Conservation (phyloP, 2,888 invertebrate genomes). For the Tetragonula carbonaria region DNA sequence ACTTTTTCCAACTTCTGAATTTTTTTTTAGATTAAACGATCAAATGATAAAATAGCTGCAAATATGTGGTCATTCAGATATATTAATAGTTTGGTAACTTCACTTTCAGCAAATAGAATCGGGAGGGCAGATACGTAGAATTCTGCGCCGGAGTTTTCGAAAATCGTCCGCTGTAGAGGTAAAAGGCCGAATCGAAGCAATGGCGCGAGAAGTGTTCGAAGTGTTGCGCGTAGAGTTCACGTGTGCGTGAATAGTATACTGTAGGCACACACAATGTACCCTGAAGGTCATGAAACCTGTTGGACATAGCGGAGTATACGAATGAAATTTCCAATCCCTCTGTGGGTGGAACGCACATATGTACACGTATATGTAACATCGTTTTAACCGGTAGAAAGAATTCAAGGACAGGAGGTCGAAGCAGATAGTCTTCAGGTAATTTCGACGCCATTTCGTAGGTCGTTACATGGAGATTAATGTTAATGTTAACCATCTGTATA, state of each 20-base stretch:
- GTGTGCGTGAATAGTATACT: neutral
- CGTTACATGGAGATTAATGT: neutral
- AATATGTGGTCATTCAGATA: too few relatives aligned
- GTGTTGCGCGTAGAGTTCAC: neutral
- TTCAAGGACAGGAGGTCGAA: slow-evolving; percentile 26
- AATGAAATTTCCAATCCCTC: slow-evolving; percentile 33
- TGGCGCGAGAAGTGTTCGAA: neutral
- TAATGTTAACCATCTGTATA: neutral
- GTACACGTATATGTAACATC: neutral
- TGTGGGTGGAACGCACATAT: neutral
- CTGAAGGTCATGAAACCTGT: slow-evolving; percentile 45
- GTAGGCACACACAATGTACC: neutral
- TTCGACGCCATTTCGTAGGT: neutral
- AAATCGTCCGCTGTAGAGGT: neutral
- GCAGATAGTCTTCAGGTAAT: neutral
- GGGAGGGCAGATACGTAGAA: neutral
- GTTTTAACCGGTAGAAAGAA: neutral
- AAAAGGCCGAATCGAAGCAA: neutral
- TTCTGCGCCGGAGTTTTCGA: neutral
- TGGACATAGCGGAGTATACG: slow-evolving; percentile 1
- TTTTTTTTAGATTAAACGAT: neutral
- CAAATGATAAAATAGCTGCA: neutral
- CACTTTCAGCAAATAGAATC: neutral
- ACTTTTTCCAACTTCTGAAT: neutral
- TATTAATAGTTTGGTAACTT: neutral